Conservation (phyloP, 2,113 vertebrate genomes). For the Pelobates fuscus region DNA sequence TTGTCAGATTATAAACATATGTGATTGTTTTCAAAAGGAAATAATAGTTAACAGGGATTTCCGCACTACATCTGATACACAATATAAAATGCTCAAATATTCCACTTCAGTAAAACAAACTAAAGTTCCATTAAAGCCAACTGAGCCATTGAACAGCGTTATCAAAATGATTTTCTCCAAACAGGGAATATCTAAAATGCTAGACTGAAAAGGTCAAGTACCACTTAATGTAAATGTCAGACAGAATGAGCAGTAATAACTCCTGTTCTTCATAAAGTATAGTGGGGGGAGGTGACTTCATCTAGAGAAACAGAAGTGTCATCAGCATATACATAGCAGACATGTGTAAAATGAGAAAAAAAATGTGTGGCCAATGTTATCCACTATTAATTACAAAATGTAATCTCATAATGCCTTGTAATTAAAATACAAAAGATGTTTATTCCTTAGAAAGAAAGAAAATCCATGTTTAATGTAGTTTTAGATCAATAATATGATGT, state of each 20-base stretch:
- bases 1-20: too few relatives aligned
- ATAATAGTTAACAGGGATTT: not conserved
- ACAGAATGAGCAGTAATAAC: slow-evolving; percentile 48
- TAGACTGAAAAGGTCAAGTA: slow-evolving; percentile 51
- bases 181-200: slow-evolving; percentile 50
- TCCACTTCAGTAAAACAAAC: slow-evolving; percentile 41
- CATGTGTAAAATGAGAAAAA: slow-evolving; percentile 10
- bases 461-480: not conserved
- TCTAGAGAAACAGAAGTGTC: slow-evolving; percentile 6
- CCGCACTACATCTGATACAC: not conserved
- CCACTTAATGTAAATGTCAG: slow-evolving; percentile 52
- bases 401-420: not conserved
- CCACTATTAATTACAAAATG: not conserved
- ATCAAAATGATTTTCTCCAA: slow-evolving; percentile 48
- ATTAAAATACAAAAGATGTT: not conserved
- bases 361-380: slow-evolving; percentile 3
- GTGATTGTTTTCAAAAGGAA: not conserved
- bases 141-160: slow-evolving; percentile 47
- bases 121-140: slow-evolving; percentile 47
- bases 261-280: slow-evolving; percentile 35
- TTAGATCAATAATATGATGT: not conserved
- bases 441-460: not conserved
- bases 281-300: slow-evolving; percentile 9
- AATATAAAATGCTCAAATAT: slow-evolving; percentile 6
- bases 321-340: not conserved